Percentiles rank a stretch among this genome's conserved stretches.
Conservation (phyloP, 2,113 vertebrate genomes). For the Oncorhynchus gorbuscha region DNA sequence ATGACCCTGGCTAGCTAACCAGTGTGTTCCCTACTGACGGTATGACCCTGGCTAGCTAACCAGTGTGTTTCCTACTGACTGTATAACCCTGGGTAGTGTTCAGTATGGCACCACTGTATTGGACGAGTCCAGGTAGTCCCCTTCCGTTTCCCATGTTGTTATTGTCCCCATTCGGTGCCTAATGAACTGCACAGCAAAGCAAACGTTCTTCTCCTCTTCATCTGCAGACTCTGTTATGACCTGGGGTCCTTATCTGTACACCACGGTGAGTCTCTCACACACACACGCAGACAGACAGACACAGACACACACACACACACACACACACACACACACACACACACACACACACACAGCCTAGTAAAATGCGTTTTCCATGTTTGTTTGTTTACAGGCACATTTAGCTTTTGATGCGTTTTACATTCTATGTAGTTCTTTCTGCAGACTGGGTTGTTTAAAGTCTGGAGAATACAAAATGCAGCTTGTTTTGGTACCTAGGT, state of each 20-base stretch:
- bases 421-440: too few species aligned
- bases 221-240: slow-evolving; percentile 89
- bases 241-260: slow-evolving; percentile 95
- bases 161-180: neutral
- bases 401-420: neutral
- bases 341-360: neutral
- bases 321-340: too few species aligned
- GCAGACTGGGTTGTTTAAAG: too few species aligned
- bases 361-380: neutral
- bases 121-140: neutral
- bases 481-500: neutral
- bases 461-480: too few species aligned
- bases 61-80: too few species aligned
- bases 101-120: too few species aligned
- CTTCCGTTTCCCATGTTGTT: neutral
- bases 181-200: neutral
- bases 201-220: slow-evolving; percentile 39
- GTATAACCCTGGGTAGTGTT: neutral
- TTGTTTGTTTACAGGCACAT: neutral
- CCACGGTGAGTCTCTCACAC: slow-evolving; percentile 79
- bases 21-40: neutral
- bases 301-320: too few species aligned
- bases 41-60: too few species aligned
- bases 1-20: too few species aligned
- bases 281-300: neutral